Evolutionary conservation across 2,888 invertebrate genomes (phyloP).

Genomic region (Brachylomia viminalis): DNA sequence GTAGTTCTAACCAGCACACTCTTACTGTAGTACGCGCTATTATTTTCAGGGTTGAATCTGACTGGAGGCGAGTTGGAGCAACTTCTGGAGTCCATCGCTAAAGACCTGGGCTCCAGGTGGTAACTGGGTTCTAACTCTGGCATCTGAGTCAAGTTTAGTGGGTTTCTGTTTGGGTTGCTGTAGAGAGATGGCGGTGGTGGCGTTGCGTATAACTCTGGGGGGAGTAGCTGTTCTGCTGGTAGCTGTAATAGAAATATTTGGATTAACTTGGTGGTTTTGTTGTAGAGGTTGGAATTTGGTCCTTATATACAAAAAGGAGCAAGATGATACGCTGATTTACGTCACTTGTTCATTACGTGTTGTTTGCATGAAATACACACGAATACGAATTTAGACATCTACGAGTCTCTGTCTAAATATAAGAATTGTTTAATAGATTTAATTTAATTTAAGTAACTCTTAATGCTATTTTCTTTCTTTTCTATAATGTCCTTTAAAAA

Average conservation of each 20-base stretch:
- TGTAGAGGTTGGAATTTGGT: not conserved
- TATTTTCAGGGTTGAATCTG: constrained; percentile 81
- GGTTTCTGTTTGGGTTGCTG: constrained; percentile 82
- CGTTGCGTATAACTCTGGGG: constrained; percentile 83
- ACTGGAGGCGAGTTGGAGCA: constrained; percentile 85
- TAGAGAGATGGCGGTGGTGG: constrained; percentile 82
- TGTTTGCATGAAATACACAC: not conserved
- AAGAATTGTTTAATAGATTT: too few relatives aligned
- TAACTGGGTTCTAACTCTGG: constrained; percentile 82
- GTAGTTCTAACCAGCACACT: constrained; percentile 76
- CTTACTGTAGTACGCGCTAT: constrained; percentile 82
- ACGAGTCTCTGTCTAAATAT: too few relatives aligned
- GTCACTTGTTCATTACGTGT: not conserved
- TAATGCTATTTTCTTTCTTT: too few relatives aligned
- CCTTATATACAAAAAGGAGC: not conserved
- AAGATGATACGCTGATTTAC: not conserved
- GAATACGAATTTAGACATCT: too few relatives aligned
- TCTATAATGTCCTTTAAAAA: too few relatives aligned
- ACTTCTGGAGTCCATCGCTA: constrained; percentile 77
- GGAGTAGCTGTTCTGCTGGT: constrained; percentile 86
- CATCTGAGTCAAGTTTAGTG: constrained; percentile 82
- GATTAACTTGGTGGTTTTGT: not conserved
- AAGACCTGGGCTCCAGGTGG: constrained; percentile 68
- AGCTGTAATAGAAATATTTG: constrained; percentile 71
- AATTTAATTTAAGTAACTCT: too few relatives aligned